Conservation (phyloP, 2,113 vertebrate species). For the Cercocebus atys region DNA sequence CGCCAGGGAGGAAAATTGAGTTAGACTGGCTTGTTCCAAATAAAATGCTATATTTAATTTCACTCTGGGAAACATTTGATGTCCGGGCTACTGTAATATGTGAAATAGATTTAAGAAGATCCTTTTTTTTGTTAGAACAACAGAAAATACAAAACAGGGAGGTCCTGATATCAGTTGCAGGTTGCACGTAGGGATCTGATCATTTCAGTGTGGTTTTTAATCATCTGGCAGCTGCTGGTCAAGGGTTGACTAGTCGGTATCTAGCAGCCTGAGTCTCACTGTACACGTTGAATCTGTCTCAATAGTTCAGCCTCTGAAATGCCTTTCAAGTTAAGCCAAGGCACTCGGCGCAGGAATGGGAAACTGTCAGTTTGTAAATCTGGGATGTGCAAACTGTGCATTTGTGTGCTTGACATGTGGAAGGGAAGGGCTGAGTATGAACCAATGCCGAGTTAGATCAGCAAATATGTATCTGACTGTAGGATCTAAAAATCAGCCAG, state of each 20-base stretch:
- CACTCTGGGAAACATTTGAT: constrained; percentile 68
- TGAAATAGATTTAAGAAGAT: constrained; percentile 57
- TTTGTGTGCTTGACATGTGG: neutral
- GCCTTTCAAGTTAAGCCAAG: neutral
- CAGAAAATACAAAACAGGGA: neutral
- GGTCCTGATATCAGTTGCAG: neutral
- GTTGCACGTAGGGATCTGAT: neutral
- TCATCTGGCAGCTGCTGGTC: neutral
- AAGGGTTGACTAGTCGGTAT: neutral
- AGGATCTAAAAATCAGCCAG: neutral
- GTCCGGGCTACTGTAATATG: constrained; percentile 38
- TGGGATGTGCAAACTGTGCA: neutral
- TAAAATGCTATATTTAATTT: constrained; percentile 71
- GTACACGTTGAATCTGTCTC: neutral
- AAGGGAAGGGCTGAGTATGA: neutral
- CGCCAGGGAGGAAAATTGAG: constrained; percentile 16
- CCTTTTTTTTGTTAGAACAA: constrained; percentile 46
- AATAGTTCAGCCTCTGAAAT: neutral
- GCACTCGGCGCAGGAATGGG: fast-evolving
- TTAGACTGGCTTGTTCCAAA: constrained; percentile 50
- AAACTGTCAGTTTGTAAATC: neutral
- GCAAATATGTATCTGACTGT: neutral
- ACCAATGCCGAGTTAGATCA: neutral
- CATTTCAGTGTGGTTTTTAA: neutral
- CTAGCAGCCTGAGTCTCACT: neutral